Evolutionary conservation across 2,797 vertebrate species (phyloP), one percentile per base, ranked within the genome.

Genomic region (Chelon auratus): DNA sequence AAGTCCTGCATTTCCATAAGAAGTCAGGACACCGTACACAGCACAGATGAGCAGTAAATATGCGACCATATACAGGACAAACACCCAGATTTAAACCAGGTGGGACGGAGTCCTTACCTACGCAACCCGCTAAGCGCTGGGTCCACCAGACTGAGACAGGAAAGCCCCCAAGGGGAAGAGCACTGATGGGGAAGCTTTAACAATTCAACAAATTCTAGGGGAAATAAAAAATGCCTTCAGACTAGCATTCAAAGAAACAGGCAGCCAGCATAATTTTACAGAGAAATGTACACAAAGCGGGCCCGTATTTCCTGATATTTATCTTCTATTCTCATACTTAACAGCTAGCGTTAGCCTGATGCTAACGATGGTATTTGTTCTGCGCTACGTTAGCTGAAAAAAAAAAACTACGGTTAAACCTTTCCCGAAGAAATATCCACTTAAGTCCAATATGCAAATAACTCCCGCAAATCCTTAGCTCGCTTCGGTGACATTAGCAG

Each of bases 151-250:
- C 84, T 91, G 90, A 92, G 89, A 81, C 90, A 87, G 89, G 87
- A 89, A 90, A 90, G 67, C 91, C 90, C 92, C 92, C 85, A 73
- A 91, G 80, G 90, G 91, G 89, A 88, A 85, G 88, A 91, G 68
- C 89, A 91, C 86, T 91, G 92, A 85, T 64, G 89, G 86, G 89
- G 89, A 84, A 86, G 89, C 89, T 90, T 94, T 93, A 92, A 92
- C 90, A 92, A 93, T 79, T 94, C 91, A 93, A 94, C 88, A 90
- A 91, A 87, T 89, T 93, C 93, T 94, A 93, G 77, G 72, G 87
- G 68, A 88, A 91, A 92, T 87, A 84, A 90, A 90, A 93, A 86
- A 92, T 77, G 79, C 81, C 85, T 93, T 93, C 89, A 93, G 91
- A 90, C 91, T 91, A 86, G 68, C 20, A 85, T 43, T 56, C 53